phyloP scores from a whole-genome alignment of 2,888 invertebrate genomes.

The Imbricaverruca yamaguchii region DNA sequence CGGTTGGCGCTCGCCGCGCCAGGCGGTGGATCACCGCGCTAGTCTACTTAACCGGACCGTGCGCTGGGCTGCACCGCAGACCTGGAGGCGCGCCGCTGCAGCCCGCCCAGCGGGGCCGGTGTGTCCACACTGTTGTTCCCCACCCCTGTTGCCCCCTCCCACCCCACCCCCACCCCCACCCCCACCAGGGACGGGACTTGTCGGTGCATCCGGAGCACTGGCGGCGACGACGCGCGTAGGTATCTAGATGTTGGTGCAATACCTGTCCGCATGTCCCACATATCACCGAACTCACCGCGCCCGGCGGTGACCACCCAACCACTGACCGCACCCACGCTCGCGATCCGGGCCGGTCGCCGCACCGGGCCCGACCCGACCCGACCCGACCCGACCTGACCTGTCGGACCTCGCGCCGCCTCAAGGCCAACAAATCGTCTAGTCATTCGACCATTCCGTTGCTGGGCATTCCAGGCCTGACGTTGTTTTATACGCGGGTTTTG shows the following conservation, averaged over 20 bases:
- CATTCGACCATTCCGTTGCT: slow-evolving; percentile 2
- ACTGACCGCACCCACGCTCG: too few relatives aligned
- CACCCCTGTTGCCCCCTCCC: background rate
- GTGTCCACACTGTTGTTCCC: background rate
- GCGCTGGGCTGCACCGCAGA: background rate
- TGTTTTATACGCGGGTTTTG: slow-evolving; percentile 18
- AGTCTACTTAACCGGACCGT: background rate
- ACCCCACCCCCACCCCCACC: too few relatives aligned
- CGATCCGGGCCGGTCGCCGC: too few relatives aligned
- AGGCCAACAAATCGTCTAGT: slow-evolving; percentile 21
- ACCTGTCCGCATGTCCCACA: slow-evolving; percentile 16
- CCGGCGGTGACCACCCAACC: background rate
- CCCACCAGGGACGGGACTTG: background rate
- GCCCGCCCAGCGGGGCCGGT: background rate
- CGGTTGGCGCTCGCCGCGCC: background rate
- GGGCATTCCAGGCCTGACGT: background rate
- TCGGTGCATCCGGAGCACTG: background rate
- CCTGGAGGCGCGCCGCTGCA: background rate
- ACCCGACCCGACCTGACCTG: slow-evolving; percentile 7
- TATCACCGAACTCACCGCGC: background rate
- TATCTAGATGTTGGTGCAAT: slow-evolving; percentile 21
- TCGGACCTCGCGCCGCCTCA: background rate
- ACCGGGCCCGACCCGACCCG: background rate
- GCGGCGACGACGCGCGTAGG: background rate
- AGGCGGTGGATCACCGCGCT: too few relatives aligned